A percentile compares a stretch with the other conserved stretches of the same genome.
These are phyloP conservation scores for Chrysolina oricalcia DNA, from an alignment of 2,888 invertebrate genomes.

Conservation along the genomic window DNA sequence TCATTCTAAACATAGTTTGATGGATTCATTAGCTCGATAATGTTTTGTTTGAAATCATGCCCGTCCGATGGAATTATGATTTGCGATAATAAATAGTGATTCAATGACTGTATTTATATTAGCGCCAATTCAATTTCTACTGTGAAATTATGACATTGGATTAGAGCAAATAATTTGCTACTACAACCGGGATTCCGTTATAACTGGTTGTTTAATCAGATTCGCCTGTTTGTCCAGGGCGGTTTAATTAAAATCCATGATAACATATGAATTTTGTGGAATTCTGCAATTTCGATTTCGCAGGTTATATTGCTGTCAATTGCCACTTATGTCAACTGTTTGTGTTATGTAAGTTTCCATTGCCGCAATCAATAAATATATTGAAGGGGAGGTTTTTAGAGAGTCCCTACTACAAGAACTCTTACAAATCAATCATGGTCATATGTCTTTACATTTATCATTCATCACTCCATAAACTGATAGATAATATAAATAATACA, in stretches of 20 bases:
- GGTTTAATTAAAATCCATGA: background rate
- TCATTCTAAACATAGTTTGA: background rate
- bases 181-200: background rate
- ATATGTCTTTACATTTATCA: too few species aligned
- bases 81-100: slow-evolving; percentile 23
- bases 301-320: background rate
- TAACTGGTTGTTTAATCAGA: background rate
- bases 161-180: slow-evolving; percentile 23
- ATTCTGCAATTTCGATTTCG: background rate
- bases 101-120: slow-evolving; percentile 28
- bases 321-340: too few species aligned
- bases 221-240: slow-evolving; percentile 7
- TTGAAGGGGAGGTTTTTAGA: too few species aligned
- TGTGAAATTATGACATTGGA: slow-evolving; percentile 32
- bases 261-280: background rate
- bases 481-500: too few species aligned
- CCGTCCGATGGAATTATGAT: slow-evolving; percentile 24
- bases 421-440: too few species aligned
- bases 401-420: too few species aligned
- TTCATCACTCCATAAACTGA: too few species aligned
- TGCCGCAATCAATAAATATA: background rate
- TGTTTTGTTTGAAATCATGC: slow-evolving; percentile 1
- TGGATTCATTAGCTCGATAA: background rate
- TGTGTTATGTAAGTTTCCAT: background rate
- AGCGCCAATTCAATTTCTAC: slow-evolving; percentile 37